Evolutionary conservation across 2,113 vertebrate genomes (phyloP), one percentile per base, ranked within the genome.

Genomic region (Pollimyrus isidori): DNA sequence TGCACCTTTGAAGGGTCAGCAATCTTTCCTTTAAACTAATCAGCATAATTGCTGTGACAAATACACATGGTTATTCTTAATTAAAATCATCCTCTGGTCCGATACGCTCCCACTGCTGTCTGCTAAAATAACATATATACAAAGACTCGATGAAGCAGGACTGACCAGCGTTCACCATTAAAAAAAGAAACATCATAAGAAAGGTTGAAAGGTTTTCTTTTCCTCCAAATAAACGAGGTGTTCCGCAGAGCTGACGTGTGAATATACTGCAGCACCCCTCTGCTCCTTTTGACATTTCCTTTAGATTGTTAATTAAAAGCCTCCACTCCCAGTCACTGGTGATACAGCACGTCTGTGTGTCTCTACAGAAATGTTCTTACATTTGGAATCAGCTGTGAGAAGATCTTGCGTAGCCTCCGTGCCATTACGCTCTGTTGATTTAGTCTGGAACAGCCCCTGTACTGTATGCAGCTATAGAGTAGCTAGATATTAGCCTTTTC

Each of bases 61-160:
- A 93, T 92, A 92, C 93, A 93, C 93, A 92, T 93, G 93, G 92
- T 93, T 93, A 93, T 91, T 92, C 93, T 92, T 93, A 92, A 93
- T 92, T 93, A 93, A 91, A 93, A 93, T 93, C 93, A 93, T 91
- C 90, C 87, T 89, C 88, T 89, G 90, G 91, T 91, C 91, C 87
- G 62, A 87, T 86, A 89, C 89, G 84, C 90, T 92, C 92, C 90
- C 91, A 84, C 90, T 35, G 91, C 91, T 93, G 92, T 93, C 92
- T 91, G 86, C 62, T 90, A 90, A 91, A 91, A 92, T 91, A 91
- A 92, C 90, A 89, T 48, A 90, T 89, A 88, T 35, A 53, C 87
- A 83, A 62, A 87, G 87, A 84, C 89, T 58, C 35, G 90, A 90
- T 56, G 76, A 91, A 90, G 91, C 92, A 86, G 89, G 88, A 82